Base-by-base conservation (phyloP, 1,140 invertebrate species). In the Agraylea sexmaculata region DNA sequence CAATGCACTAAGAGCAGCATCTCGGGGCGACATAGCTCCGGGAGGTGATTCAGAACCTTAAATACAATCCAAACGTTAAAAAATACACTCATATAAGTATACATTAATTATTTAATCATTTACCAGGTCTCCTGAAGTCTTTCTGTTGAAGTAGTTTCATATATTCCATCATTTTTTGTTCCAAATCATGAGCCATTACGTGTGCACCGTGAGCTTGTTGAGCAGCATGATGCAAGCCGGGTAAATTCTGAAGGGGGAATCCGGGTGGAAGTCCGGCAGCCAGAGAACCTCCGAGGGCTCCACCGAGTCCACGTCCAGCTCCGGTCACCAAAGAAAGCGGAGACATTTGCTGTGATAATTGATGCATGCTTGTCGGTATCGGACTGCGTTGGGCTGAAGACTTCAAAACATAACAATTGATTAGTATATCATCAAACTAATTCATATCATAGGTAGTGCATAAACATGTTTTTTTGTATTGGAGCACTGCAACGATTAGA, bases 261-360 rank as follows among this genome's bases (percentile, higher is more conserved):
- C 58, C 58, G 28, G 69, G 61, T 6, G 54, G 52, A 17, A 65
- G 56, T 12, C 64, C 62, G 3, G 70, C 71, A 37, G 69, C 69
- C 35, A 72, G 29, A 10, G 59, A 27, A 58, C 44, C 43, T 46
- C 59, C 42, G 48, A 60, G 27, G 43, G 55, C 37, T 36, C 61
- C 43, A 55, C 55, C n/a, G 54, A 47, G 13, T 54, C 54, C 42
- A 37, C 43, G 38, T 28, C 40, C 55, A 5, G 55, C 58, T 41
- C 72, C 69, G 2, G 81, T 77, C 2, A 82, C 78, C 30, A 87
- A 60, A 2, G 80, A 77, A 37, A 88, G 53, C 1, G 83, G 82
- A 43, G 80, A 81, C 71, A 85, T 78, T 63, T 85, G 80, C 23
- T 74, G 69, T 11, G 80, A 78, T 59, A 84, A 75, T 59, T 85